Percentiles rank a stretch among this genome's conserved stretches.
Evolutionary conservation across 2,113 vertebrate genomes (phyloP).

Genomic region (Actenoides lindsayi): DNA sequence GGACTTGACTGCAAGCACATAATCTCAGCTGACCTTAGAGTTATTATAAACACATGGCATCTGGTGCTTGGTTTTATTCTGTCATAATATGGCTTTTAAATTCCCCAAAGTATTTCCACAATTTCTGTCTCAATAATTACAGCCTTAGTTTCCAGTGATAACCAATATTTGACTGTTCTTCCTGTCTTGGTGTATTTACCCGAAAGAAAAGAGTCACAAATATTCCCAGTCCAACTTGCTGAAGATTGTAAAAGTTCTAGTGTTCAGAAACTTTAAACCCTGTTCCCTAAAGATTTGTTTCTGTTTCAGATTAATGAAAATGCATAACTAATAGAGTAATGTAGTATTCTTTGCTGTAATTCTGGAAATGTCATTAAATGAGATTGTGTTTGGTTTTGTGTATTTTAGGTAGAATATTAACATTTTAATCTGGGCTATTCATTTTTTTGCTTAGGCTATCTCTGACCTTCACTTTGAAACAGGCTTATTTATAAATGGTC

Average conservation of each 20-base stretch:
- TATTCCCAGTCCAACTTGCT: background rate
- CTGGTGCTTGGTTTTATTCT: background rate
- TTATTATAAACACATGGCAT: background rate
- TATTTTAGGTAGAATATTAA: slow-evolving; percentile 33
- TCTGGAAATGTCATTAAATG: slow-evolving; percentile 21
- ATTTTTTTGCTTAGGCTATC: slow-evolving; percentile 43
- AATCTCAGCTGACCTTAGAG: background rate
- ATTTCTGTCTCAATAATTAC: background rate
- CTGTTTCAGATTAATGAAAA: background rate
- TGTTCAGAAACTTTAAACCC: background rate
- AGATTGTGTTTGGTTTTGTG: background rate
- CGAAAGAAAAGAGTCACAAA: background rate
- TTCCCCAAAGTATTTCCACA: background rate
- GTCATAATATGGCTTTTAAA: background rate
- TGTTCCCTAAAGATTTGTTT: background rate
- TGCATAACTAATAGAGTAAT: background rate
- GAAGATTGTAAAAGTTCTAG: background rate
- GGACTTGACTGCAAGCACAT: background rate
- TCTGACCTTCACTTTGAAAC: slow-evolving; percentile 46
- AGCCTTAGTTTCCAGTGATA: background rate
- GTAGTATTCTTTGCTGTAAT: background rate
- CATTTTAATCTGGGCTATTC: slow-evolving; percentile 29
- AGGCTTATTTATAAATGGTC: background rate
- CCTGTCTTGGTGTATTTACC: background rate
- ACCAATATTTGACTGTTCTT: background rate